Percentiles rank a stretch among this genome's conserved stretches.
phyloP scores from a whole-genome alignment of 2,888 invertebrate species.

The Limnephilus rhombicus region DNA sequence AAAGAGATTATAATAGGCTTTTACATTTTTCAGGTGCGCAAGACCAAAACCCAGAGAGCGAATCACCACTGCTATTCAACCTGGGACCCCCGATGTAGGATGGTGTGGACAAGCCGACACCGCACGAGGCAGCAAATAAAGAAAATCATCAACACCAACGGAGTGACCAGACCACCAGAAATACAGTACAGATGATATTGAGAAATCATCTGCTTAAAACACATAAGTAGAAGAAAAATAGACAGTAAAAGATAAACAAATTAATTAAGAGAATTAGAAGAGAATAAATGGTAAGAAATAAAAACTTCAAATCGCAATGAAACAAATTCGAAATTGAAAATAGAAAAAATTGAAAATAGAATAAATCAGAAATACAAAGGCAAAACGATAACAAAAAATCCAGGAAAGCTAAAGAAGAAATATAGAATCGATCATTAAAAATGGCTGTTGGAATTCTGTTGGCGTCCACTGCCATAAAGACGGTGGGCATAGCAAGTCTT shows the following conservation, averaged over 20 bases:
- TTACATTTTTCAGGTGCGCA: conserved; percentile 38
- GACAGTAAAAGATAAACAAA: background rate
- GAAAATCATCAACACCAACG: conserved; percentile 43
- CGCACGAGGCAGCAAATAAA: conserved; percentile 50
- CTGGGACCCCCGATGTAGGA: conserved; percentile 43
- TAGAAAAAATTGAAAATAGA: no score
- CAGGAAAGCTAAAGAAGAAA: background rate
- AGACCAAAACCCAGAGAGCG: background rate
- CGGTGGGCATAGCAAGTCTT: conserved; percentile 86
- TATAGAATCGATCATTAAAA: conserved; percentile 44
- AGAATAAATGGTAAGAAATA: background rate
- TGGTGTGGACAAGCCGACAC: conserved; percentile 48
- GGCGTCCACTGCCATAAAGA: conserved; percentile 88
- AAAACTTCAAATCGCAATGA: background rate
- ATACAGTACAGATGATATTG: background rate
- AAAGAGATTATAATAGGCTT: background rate
- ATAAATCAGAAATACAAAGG: background rate
- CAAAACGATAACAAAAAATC: background rate
- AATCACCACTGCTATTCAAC: background rate
- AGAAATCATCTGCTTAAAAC: conserved; percentile 4
- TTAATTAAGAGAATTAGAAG: background rate
- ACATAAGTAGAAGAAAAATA: background rate
- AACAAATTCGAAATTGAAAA: background rate
- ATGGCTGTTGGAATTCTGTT: conserved; percentile 88
- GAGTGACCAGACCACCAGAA: conserved; percentile 57